Base-by-base conservation (phyloP, 1,140 invertebrate species). In the Stratiolaelaps scimitus region DNA sequence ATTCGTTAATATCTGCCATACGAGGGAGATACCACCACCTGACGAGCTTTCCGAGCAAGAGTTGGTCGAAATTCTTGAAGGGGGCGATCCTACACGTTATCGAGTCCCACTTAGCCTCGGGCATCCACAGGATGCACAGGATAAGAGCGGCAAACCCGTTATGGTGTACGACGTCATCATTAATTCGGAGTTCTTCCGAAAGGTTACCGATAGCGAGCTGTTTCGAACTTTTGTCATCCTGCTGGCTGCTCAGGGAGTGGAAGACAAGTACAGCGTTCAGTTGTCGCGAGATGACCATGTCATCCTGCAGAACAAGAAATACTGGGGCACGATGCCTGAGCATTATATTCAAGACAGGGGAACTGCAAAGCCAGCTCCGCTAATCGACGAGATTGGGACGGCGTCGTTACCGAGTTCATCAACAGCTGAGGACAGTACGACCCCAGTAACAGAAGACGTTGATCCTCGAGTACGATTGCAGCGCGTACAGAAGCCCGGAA, bases 91-190 rank as follows among this genome's bases (percentile, higher is more conserved):
- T 17, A 34, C 53, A 15, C 15, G 15, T 2, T 60, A 60, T 26
- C 53, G 64, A 10, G 28, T 67, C 10, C 66, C 66, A 13, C 44
- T 67, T 46, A 67, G 66, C 17, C 34, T 67, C 7, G 66, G 66
- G 2, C 46, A n/a, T 17, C 66, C 66, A 2, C 66, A 67, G 19
- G 64, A 67, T 29, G 66, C 66, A 29, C 17, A 34, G 17, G 66
- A 67, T 40, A 60, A 67, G 56, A 66, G 56, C n/a, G 66, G 66
- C 19, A 40, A 67, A 40, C 64, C 66, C 19, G 30, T 64, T 43
- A 43, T 29, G 13, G 66, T 29, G 7, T 67, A 66, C 28, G 66
- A 67, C 23, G 64, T 67, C 17, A 65, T 67, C 7, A 66, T 67
- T 2, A 65, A 67, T 66, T 40, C 66, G 17, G n/a, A 60, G 7